Conservation (phyloP, 2,113 vertebrate species). For the Uropsilus gracilis region DNA sequence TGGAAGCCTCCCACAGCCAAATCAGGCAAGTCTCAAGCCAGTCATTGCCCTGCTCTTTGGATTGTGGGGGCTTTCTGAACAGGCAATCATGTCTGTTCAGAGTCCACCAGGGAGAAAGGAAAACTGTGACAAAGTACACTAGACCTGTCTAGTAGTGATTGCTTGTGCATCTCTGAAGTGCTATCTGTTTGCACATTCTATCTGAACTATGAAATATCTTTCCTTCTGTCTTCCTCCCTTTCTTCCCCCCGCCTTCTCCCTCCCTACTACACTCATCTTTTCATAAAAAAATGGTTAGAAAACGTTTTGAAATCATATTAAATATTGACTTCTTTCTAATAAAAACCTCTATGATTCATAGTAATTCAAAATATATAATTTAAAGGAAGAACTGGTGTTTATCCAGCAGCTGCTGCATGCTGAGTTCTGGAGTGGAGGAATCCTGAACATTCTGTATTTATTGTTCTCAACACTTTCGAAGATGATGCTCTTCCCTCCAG, state of each 20-base stretch:
- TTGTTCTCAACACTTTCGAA: background rate
- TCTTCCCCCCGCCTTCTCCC: background rate
- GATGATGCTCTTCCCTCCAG: background rate
- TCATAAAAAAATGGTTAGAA: slow-evolving; percentile 45
- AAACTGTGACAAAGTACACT: background rate
- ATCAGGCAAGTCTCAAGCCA: background rate
- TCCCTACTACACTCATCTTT: background rate
- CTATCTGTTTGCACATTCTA: background rate
- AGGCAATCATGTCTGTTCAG: background rate
- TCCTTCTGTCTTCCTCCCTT: background rate
- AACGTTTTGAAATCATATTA: background rate
- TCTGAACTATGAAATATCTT: background rate
- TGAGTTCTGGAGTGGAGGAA: background rate
- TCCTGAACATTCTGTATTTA: background rate
- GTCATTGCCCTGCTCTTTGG: background rate
- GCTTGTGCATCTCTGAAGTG: background rate
- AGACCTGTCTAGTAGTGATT: background rate
- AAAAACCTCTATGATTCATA: background rate
- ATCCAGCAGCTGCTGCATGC: background rate
- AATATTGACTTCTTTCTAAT: background rate
- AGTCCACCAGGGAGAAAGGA: background rate
- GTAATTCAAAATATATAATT: background rate
- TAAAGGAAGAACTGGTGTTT: background rate
- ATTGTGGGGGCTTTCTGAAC: background rate
- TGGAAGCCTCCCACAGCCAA: background rate